These are phyloP conservation scores for Albula glossodonta DNA, from an alignment of 2,113 vertebrate species.

Conservation along the genomic window DNA sequence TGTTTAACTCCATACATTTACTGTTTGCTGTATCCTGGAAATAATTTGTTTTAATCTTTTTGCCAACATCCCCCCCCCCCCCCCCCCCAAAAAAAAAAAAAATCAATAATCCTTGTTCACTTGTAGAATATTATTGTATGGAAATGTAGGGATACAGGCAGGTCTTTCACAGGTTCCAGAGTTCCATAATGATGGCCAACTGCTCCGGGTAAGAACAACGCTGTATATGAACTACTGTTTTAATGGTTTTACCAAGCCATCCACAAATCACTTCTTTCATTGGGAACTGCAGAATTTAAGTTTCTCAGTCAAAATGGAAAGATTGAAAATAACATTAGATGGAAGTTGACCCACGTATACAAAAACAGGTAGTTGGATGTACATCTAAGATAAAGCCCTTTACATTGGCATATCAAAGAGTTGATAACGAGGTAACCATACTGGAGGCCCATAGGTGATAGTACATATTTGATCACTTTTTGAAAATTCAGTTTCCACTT, in stretches of 20 bases:
- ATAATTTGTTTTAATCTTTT: conserved; percentile 77
- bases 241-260: conserved; percentile 61
- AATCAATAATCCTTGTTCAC: conserved; percentile 60
- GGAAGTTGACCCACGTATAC: neutral
- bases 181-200: conserved; percentile 72
- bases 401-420: neutral
- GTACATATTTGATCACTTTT: neutral
- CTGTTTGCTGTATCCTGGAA: conserved; percentile 89
- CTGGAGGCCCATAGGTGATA: neutral
- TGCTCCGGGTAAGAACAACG: conserved; percentile 75
- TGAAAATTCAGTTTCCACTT: neutral
- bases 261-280: conserved; percentile 68
- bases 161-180: conserved; percentile 79
- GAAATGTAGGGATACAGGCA: conserved; percentile 77
- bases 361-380: neutral
- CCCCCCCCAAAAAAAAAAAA: conserved; percentile 39
- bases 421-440: neutral
- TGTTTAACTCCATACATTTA: conserved; percentile 82
- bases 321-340: neutral
- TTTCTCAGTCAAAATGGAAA: conserved; percentile 69
- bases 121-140: conserved; percentile 74
- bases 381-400: neutral
- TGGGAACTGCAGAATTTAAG: conserved; percentile 70
- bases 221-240: conserved; percentile 62
- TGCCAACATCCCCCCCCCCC: conserved; percentile 42